Evolutionary conservation across 2,113 vertebrate species (phyloP), one percentile per base, ranked within the genome.

Genomic region (Himantopus leucocephalus): DNA sequence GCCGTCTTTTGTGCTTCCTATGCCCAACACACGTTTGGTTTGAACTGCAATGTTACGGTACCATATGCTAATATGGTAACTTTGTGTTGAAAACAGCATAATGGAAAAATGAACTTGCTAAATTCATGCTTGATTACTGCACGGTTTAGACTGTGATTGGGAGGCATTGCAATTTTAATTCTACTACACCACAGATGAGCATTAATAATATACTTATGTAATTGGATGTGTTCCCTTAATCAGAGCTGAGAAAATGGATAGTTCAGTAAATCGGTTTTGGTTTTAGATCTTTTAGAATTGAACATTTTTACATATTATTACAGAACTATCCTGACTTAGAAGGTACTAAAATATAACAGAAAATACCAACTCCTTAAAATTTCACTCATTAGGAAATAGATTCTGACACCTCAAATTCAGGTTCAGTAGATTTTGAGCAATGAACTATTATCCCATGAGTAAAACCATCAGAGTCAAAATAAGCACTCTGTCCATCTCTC

Each of bases 61-160:
- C 92, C 93, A 58, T 92, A 95, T 96, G 95, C 87, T 92, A 98
- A 96, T 96, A 45, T 13, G 60, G 93, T 96, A 97, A 97, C 84
- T 96, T 96, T 96, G 94, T 97, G 78, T 94, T 97, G 93, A 97
- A 98, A 98, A 97, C 97, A 98, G 90, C 96, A 88, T 96, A 96
- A 97, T 96, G 89, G 90, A 97, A 97, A 97, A 97, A 98, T 96
- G 96, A 97, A 97, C 92, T 97, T 96, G 77, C 93, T 97, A 97
- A 98, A 98, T 97, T 97, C 94, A 93, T 95, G 73, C 94, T 97
- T 97, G 95, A 97, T 98, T 98, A 95, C 90, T 92, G 48, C 56
- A 91, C 4, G 53, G 92, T 86, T 95, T 96, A 97, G 60, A 39
- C 47, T 50, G 62, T 98, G 93, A 98, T 97, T 97, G 87, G 95